Evolutionary conservation across 2,797 vertebrate genomes (phyloP).

Genomic region (Dipus sagitta): DNA sequence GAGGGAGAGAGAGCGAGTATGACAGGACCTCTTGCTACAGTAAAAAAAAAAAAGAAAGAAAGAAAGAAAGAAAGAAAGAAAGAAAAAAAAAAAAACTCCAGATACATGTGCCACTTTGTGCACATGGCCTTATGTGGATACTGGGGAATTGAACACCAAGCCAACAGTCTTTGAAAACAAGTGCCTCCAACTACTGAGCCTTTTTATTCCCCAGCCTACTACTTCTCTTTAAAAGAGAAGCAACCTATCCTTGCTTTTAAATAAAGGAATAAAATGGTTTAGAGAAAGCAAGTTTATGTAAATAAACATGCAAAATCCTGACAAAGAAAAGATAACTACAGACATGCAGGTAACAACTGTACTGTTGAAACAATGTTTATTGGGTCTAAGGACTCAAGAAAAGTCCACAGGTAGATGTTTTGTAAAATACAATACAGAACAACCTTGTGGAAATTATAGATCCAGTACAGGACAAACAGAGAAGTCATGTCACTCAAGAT

Average conservation of each 20-base stretch:
- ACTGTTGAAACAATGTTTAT: not conserved
- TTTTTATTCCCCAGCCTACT: no score
- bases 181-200: no score
- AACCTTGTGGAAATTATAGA: not conserved
- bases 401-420: not conserved
- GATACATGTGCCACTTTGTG: no score
- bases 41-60: no score
- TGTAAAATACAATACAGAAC: not conserved
- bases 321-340: not conserved
- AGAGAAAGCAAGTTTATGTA: not conserved
- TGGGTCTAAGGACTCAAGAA: not conserved
- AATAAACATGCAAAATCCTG: not conserved
- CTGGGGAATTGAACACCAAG: no score
- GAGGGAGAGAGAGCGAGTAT: no score
- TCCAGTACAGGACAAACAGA: fast-evolving
- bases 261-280: not conserved
- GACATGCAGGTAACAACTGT: not conserved
- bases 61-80: no score
- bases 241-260: not conserved
- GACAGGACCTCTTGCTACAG: no score
- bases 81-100: no score
- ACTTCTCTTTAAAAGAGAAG: not conserved
- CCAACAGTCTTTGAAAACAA: no score
- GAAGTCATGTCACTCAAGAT: not conserved
- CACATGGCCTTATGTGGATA: no score